Evolutionary conservation across 2,797 vertebrate genomes (phyloP), one percentile per base, ranked within the genome.

Genomic region (Meda fulgida): DNA sequence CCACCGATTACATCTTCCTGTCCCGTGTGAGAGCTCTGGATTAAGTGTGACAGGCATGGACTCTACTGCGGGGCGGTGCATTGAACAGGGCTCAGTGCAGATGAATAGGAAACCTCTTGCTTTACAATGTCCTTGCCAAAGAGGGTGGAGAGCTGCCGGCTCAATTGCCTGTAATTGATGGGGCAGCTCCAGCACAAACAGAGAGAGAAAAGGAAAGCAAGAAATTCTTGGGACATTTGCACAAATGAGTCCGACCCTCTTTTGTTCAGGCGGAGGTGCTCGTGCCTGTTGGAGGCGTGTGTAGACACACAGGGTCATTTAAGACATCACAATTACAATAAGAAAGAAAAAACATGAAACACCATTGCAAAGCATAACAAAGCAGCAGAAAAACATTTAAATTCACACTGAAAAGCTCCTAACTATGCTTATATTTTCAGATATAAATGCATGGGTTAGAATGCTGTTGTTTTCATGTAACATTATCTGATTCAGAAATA

Each of bases 111-210:
- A 36, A 72, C 29, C 78, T 40, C 38, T 43, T 53, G 43, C 23
- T 73, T 70, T 79, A 80, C 31, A 14, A 83, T 75, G 84, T 75
- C 72, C 81, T 0, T 79, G 67, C 70, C 86, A 85, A 46, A 87
- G 85, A 81, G 65, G 87, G 79, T 80, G 71, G n/a, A 67, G 78
- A 0, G n/a, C 43, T 78, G 78, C 70, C 23, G 73, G 34, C 55
- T 87, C 83, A 48, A 89, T 81, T 81, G 71, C 26, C 63, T 67
- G 72, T 86, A 88, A 88, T 81, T 80, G 87, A 84, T 85, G 71
- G 80, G 46, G 81, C 72, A 70, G 51, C 55, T 75, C 80, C 63
- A 75, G 51, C 70, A 83, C 66, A 80, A 53, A 84, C 63, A 84
- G 14, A 80, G 38, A 55, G 69, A 77, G 70, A 85, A 80, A 87